These are phyloP conservation scores for Drosophila melanosoma DNA, from an alignment of 2,888 invertebrate genomes.

Conservation along the genomic window DNA sequence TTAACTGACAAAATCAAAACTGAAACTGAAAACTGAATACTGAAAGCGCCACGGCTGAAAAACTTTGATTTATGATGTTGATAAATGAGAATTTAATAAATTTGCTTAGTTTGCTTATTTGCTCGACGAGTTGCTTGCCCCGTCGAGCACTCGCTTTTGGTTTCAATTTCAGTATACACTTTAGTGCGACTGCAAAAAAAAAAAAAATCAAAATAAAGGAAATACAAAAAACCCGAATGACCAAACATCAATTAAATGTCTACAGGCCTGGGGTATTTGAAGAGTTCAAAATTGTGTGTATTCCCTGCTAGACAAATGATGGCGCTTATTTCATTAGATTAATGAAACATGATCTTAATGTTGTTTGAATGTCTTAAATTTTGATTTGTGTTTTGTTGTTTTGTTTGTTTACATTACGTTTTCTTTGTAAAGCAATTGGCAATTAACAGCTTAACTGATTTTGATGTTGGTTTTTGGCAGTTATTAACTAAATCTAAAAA, in stretches of 20 bases:
- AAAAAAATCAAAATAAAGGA: neutral
- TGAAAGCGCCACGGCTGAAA: constrained; percentile 31
- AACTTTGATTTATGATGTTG: constrained; percentile 76
- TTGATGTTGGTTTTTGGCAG: neutral
- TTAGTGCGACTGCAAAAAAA: constrained; percentile 17
- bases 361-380: constrained; percentile 35
- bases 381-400: constrained; percentile 9
- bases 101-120: constrained; percentile 60
- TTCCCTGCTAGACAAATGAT: constrained; percentile 65
- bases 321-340: constrained; percentile 75
- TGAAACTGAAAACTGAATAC: constrained; percentile 41
- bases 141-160: constrained; percentile 17
- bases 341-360: constrained; percentile 54
- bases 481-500: neutral
- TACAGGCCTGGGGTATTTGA: constrained; percentile 26
- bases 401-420: constrained; percentile 24
- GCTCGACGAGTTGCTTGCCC: constrained; percentile 28
- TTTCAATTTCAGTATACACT: constrained; percentile 32
- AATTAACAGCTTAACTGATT: constrained; percentile 23
- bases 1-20: constrained; percentile 49
- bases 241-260: constrained; percentile 63
- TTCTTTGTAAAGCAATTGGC: constrained; percentile 31
- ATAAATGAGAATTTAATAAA: constrained; percentile 81
- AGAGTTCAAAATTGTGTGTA: constrained; percentile 20
- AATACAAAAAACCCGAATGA: constrained; percentile 26